A percentile compares a stretch with the other conserved stretches of the same genome.
Evolutionary conservation across 2,888 invertebrate genomes (phyloP).

Genomic region (Sphecodes monilicornis): DNA sequence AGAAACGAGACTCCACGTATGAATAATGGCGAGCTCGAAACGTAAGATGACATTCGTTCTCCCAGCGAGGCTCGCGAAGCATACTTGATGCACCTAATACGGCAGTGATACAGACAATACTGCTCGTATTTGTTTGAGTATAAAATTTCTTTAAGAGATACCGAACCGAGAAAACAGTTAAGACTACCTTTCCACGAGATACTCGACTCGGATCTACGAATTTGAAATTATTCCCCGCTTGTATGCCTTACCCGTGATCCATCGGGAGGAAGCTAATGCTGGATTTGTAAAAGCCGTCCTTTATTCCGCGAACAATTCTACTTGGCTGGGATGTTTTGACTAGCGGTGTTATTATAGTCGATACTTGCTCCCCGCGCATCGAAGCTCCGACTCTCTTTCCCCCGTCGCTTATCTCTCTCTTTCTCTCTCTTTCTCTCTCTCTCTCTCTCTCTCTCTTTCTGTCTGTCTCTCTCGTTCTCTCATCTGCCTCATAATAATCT

Average conservation of each 20-base stretch:
- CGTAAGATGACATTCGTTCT: background rate
- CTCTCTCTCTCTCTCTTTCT: background rate
- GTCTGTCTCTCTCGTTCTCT: background rate
- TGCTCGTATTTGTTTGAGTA: background rate
- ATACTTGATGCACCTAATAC: background rate
- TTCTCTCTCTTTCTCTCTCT: background rate
- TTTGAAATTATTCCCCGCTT: slow-evolving; percentile 30
- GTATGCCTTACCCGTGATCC: slow-evolving; percentile 13
- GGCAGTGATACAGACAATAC: background rate
- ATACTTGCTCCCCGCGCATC: slow-evolving; percentile 42
- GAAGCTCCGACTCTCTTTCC: slow-evolving; percentile 17
- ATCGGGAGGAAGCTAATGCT: slow-evolving; percentile 20
- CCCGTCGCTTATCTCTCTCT: background rate
- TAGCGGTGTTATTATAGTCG: slow-evolving; percentile 52
- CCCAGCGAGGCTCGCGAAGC: background rate
- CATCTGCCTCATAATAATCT: slow-evolving; percentile 42
- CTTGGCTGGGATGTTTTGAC: slow-evolving; percentile 48
- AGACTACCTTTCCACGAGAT: background rate
- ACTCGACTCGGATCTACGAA: background rate
- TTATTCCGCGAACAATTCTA: slow-evolving; percentile 46
- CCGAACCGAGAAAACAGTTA: background rate
- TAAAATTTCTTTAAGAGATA: slow-evolving; percentile 13
- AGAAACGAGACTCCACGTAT: background rate
- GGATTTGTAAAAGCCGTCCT: slow-evolving; percentile 46
- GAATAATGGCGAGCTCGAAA: background rate